Evolutionary conservation across 2,113 vertebrate genomes (phyloP), one percentile per base, ranked within the genome.

Genomic region (Murina feae): DNA sequence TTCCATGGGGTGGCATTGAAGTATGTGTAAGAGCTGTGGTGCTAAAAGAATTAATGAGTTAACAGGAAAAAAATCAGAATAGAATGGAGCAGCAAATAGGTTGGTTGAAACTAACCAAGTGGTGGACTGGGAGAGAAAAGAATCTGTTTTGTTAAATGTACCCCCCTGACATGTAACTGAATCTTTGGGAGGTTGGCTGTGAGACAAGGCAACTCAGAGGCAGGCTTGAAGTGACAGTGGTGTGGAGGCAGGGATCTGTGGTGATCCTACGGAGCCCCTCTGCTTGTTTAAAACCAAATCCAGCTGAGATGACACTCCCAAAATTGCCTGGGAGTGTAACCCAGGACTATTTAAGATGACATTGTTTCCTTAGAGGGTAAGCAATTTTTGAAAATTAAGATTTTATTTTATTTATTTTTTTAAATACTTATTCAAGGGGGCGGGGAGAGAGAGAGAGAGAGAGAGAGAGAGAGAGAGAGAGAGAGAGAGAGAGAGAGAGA

Each of bases 1-100:
- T 90, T 93, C 93, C 53, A 12, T 79, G 30, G 12, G 28, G 39
- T 35, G 47, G 49, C 44, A 21, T 1, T 75, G 74, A 85, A 84
- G 30, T 94, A 49, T 71, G 86, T 93, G 9, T n/a, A 47, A 69
- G 86, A 71, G 11, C 25, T 76, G 4, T 35, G 39, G 39, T 81
- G 83, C 79, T 49, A 32, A 85, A 71, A 66, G 55, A 30, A 66
- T 58, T n/a, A 58, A 63, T 66, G 68, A 78, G 58, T 58, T 39
- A 58, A 53, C 72, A 75, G 72, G 66, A 76, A 42, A 81, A 53
- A 87, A 28, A 44, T 88, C 20, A 66, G 49, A 82, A 55, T 16
- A 81, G 60, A 87, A 58, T 25, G 35, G 42, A 86, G 28, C n/a
- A 78, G 21, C 47, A 74, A 47, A 63, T 69, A 84, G 44, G 11